A percentile compares a stretch with the other conserved stretches of the same genome.
These are phyloP conservation scores for Corydoras maculifer DNA, from an alignment of 2,113 vertebrate genomes.

Conservation along the genomic window DNA sequence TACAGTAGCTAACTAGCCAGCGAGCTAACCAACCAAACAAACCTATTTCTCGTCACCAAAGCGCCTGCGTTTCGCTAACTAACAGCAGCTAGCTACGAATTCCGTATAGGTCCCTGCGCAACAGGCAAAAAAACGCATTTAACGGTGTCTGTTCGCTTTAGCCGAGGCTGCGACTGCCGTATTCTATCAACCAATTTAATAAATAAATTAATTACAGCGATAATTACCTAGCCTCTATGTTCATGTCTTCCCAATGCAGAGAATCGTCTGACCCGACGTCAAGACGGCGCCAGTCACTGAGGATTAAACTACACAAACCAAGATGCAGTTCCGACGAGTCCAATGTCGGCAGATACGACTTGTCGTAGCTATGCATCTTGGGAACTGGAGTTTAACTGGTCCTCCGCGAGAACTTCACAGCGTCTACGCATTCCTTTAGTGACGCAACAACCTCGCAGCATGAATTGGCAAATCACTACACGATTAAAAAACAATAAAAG, in stretches of 20 bases:
- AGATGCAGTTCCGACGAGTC: neutral
- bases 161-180: neutral
- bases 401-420: no score
- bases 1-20: neutral
- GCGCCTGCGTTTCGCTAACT: neutral
- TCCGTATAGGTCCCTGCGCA: slow-evolving; percentile 36
- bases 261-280: slow-evolving; percentile 55
- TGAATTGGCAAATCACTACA: neutral
- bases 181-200: neutral
- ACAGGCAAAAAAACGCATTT: slow-evolving; percentile 28
- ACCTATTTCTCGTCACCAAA: slow-evolving; percentile 12
- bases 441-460: neutral
- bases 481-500: neutral
- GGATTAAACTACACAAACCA: slow-evolving; percentile 58
- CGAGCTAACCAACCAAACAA: slow-evolving; percentile 13
- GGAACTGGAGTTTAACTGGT: slow-evolving; percentile 32
- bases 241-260: slow-evolving; percentile 64
- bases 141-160: neutral
- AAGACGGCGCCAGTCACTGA: slow-evolving; percentile 47
- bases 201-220: neutral
- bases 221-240: slow-evolving; percentile 66
- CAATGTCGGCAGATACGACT: fast-evolving
- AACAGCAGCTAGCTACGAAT: slow-evolving; percentile 11
- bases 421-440: slow-evolving; percentile 10
- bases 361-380: slow-evolving; percentile 32